Conservation (phyloP, 2,113 vertebrate species). For the Canis aureus region DNA sequence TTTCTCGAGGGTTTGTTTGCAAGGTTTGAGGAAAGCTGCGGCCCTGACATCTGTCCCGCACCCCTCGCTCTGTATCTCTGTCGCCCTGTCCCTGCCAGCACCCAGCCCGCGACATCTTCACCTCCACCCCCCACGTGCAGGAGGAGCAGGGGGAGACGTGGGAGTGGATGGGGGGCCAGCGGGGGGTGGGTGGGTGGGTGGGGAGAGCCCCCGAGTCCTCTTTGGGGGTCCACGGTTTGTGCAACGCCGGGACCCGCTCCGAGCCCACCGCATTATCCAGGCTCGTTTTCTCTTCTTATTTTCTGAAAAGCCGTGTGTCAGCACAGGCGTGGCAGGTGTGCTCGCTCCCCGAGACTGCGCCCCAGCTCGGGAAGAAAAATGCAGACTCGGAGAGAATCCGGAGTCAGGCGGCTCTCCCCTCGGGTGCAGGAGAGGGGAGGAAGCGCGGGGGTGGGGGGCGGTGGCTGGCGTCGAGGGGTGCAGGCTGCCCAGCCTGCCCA, state of each 20-base stretch:
- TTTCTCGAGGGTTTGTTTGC: background rate
- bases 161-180: background rate
- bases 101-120: background rate
- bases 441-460: background rate
- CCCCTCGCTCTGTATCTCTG: rapidly evolving
- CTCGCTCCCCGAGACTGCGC: constrained; percentile 93
- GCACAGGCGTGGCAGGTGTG: constrained; percentile 96
- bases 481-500: background rate
- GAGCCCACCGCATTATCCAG: background rate
- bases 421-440: background rate
- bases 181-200: background rate
- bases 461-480: background rate
- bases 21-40: background rate
- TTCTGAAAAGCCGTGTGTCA: constrained; percentile 93
- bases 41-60: background rate
- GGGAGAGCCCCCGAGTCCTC: background rate
- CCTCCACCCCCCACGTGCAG: rapidly evolving
- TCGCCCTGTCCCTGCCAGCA: no score
- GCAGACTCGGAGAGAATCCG: constrained; percentile 82
- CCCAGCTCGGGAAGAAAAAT: constrained; percentile 85
- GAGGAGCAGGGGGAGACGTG: background rate
- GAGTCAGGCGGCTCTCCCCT: constrained; percentile 75
- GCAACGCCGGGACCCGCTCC: background rate
- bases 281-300: constrained; percentile 73
- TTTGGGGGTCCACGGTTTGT: rapidly evolving